These are phyloP conservation scores for Hafferia zeledoni DNA, from an alignment of 2,797 vertebrate species.

Conservation along the genomic window DNA sequence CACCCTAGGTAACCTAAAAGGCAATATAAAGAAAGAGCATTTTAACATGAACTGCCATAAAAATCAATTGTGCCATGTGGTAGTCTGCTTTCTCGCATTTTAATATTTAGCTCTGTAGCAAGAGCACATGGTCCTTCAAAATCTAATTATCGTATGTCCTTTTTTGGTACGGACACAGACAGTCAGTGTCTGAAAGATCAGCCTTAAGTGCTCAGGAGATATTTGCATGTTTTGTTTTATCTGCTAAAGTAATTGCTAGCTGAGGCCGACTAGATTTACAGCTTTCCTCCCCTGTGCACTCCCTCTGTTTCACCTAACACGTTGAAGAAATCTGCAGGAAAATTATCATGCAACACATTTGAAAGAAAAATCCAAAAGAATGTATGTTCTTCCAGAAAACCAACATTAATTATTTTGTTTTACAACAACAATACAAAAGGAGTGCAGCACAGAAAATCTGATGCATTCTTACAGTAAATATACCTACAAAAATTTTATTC, in stretches of 20 bases:
- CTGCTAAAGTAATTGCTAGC: constrained; percentile 14
- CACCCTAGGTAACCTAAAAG: constrained; percentile 79
- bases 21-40: constrained; percentile 71
- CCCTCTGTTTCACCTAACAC: neutral
- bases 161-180: constrained; percentile 15
- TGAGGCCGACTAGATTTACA: neutral
- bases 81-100: constrained; percentile 61
- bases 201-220: neutral
- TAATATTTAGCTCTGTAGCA: constrained; percentile 52
- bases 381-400: neutral
- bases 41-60: constrained; percentile 71
- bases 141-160: constrained; percentile 35
- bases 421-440: neutral
- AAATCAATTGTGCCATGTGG: constrained; percentile 61
- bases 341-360: neutral
- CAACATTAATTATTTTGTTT: neutral
- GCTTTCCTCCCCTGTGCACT: neutral
- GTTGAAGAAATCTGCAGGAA: neutral
- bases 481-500: neutral
- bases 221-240: constrained; percentile 37
- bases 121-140: constrained; percentile 42
- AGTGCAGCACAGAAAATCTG: neutral
- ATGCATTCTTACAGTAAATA: neutral
- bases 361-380: neutral
- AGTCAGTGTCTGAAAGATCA: constrained; percentile 1